These are phyloP conservation scores for Cyprinodon brontotheroides DNA, from an alignment of 2,113 vertebrate genomes.

Conservation along the genomic window DNA sequence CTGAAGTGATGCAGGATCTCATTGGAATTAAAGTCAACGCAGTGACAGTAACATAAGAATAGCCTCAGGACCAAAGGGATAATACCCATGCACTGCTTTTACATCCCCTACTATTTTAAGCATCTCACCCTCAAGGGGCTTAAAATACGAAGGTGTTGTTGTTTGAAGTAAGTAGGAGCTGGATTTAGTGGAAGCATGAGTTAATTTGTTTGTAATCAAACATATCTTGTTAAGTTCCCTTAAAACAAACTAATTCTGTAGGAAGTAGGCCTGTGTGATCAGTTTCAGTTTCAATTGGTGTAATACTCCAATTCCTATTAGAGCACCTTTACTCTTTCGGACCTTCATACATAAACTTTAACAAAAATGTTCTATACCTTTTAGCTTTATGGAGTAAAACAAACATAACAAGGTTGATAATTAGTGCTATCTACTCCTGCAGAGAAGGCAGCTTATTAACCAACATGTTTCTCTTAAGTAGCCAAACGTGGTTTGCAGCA, in stretches of 20 bases:
- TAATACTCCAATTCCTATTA: no score
- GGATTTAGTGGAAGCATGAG: background rate
- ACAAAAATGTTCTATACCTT: no score
- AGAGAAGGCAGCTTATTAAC: no score
- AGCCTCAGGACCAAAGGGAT: background rate
- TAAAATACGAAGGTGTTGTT: background rate
- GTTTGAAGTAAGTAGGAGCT: background rate
- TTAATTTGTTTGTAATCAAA: background rate
- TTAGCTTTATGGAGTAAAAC: no score
- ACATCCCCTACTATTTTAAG: slow-evolving; percentile 28
- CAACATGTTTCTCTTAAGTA: no score
- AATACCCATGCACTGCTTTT: background rate
- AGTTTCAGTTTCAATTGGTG: no score
- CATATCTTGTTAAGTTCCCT: background rate
- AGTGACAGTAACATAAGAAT: background rate
- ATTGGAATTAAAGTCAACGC: background rate
- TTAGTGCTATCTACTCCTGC: no score
- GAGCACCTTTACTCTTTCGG: background rate
- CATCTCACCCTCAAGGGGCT: background rate
- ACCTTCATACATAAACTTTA: no score
- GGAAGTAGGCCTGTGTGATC: background rate
- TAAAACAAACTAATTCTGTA: background rate
- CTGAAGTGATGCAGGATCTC: background rate
- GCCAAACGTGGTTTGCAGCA: background rate
- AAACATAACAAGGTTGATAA: no score